Conservation (phyloP, 2,888 invertebrate genomes). For the Stratiomys singularior region DNA sequence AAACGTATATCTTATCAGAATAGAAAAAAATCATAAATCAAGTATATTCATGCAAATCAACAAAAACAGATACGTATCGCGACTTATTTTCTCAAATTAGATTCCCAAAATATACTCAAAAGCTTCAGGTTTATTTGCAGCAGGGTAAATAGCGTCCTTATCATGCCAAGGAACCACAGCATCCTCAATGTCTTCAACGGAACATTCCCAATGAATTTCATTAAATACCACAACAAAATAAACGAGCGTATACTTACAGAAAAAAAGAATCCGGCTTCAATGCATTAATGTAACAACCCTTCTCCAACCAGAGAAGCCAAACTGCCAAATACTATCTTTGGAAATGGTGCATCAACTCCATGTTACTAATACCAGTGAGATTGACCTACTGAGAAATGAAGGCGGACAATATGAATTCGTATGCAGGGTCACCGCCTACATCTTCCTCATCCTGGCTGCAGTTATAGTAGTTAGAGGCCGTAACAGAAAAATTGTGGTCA, state of each 20-base stretch:
- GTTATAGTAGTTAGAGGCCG: background rate
- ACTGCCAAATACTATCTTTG: slow-evolving; percentile 49
- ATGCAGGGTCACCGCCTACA: background rate
- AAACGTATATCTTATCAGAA: too few relatives aligned
- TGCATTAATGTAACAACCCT: slow-evolving; percentile 49
- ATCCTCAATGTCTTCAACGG: slow-evolving; percentile 31
- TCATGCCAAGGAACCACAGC: slow-evolving; percentile 46
- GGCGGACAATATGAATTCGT: background rate
- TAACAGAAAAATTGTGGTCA: background rate
- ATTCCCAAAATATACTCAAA: too few relatives aligned
- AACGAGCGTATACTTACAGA: slow-evolving; percentile 46
- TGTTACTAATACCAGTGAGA: slow-evolving; percentile 45
- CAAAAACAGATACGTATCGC: too few relatives aligned
- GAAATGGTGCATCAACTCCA: slow-evolving; percentile 50
- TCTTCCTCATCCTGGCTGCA: background rate
- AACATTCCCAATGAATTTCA: slow-evolving; percentile 42
- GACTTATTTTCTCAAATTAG: too few relatives aligned
- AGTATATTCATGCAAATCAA: too few relatives aligned
- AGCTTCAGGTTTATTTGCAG: too few relatives aligned
- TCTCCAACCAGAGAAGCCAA: slow-evolving; percentile 35
- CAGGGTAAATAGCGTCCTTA: slow-evolving; percentile 48
- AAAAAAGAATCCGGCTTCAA: slow-evolving; percentile 40
- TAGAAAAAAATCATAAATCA: too few relatives aligned
- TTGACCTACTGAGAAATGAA: slow-evolving; percentile 3
- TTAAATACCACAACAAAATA: slow-evolving; percentile 45